Conservation (phyloP, 2,797 vertebrate species). For the Danio choprae region DNA sequence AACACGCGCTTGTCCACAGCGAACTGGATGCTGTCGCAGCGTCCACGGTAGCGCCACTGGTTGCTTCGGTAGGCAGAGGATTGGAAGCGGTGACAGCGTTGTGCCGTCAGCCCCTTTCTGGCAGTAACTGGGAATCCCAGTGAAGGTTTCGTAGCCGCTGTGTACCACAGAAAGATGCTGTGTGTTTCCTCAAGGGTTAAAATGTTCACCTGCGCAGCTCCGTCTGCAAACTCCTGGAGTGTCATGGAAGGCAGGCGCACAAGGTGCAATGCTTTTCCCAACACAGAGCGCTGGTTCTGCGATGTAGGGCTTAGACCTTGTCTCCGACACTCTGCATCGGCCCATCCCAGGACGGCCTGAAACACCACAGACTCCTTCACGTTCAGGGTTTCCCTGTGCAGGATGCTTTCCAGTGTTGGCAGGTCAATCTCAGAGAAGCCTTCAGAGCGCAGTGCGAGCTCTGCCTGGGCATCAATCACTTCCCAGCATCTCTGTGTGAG, state of each 20-base stretch:
- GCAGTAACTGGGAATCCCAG: conserved; percentile 86
- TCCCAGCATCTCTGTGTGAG: conserved; percentile 97
- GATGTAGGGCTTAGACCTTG: conserved; percentile 81
- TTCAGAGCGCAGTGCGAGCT: conserved; percentile 91
- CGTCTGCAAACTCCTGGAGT: conserved; percentile 94
- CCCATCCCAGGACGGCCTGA: conserved; percentile 91
- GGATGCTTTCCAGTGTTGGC: conserved; percentile 91
- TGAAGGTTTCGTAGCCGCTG: conserved; percentile 89
- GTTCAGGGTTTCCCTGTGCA: conserved; percentile 92
- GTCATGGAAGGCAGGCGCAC: conserved; percentile 94
- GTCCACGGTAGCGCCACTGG: conserved; percentile 96
- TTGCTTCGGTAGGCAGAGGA: conserved; percentile 96
- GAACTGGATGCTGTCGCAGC: conserved; percentile 98
- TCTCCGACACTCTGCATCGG: conserved; percentile 90
- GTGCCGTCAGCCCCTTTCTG: conserved; percentile 85
- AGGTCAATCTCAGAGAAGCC: conserved; percentile 95
- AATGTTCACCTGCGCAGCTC: conserved; percentile 92
- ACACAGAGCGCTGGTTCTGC: conserved; percentile 83
- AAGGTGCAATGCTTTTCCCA: conserved; percentile 90
- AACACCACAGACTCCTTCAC: conserved; percentile 93
- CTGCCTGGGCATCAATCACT: conserved; percentile 98
- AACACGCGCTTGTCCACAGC: conserved; percentile 94
- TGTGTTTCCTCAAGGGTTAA: conserved; percentile 95
- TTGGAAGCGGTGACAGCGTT: conserved; percentile 93
- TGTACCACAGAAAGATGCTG: conserved; percentile 97